Percentiles rank a stretch among this genome's conserved stretches.
Conservation (phyloP, 2,888 invertebrate genomes). For the Coenonympha glycerion region DNA sequence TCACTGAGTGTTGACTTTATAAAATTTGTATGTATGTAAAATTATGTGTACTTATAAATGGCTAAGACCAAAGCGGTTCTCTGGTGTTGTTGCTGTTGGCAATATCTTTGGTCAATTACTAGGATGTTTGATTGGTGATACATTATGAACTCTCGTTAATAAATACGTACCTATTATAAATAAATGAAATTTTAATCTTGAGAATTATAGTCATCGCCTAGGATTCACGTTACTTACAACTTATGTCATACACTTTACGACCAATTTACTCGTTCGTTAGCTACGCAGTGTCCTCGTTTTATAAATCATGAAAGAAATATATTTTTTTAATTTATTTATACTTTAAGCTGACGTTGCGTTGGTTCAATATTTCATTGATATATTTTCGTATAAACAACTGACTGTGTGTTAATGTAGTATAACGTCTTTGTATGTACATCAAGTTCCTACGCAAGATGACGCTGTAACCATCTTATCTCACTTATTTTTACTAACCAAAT, state of each 20-base stretch:
- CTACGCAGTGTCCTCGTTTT: constrained; percentile 18
- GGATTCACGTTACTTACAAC: constrained; percentile 22
- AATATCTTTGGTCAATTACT: constrained; percentile 75
- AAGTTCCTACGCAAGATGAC: constrained; percentile 57
- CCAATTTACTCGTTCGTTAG: constrained; percentile 19
- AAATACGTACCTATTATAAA: constrained; percentile 46
- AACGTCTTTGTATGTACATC: constrained; percentile 32
- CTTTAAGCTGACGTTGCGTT: background rate
- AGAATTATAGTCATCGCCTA: constrained; percentile 31
- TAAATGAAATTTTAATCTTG: constrained; percentile 54
- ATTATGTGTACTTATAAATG: constrained; percentile 58
- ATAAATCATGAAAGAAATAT: constrained; percentile 1
- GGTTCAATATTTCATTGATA: constrained; percentile 1
- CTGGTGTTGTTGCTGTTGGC: constrained; percentile 65
- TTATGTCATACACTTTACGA: constrained; percentile 17
- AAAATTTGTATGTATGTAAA: constrained; percentile 53
- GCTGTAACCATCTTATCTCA: constrained; percentile 46
- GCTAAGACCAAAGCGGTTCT: constrained; percentile 68
- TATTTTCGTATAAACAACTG: background rate
- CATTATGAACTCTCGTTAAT: constrained; percentile 56
- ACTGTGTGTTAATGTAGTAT: background rate
- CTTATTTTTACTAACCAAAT: constrained; percentile 40
- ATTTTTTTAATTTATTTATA: constrained; percentile 9
- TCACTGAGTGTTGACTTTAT: constrained; percentile 29
- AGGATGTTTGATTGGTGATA: constrained; percentile 64